phyloP scores from a whole-genome alignment of 2,888 invertebrate genomes.

The Scotopteryx bipunctaria region DNA sequence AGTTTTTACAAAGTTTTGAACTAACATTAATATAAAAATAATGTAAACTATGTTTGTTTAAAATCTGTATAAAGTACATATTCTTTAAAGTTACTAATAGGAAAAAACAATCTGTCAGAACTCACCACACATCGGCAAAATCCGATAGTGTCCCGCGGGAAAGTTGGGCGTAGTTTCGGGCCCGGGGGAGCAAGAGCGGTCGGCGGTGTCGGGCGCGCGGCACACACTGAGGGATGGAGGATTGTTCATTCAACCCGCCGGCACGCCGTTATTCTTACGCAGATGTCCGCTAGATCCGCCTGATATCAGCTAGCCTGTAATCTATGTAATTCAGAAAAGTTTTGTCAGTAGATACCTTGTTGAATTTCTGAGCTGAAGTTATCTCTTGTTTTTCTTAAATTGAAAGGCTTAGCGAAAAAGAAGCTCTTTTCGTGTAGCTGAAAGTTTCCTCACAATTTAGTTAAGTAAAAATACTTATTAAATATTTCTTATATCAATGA shows the following conservation, averaged over 20 bases:
- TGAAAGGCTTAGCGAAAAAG: too few relatives aligned
- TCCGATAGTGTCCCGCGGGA: slow-evolving; percentile 36
- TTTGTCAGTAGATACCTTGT: too few relatives aligned
- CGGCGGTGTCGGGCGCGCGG: slow-evolving; percentile 60
- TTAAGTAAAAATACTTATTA: too few relatives aligned
- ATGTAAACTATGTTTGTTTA: too few relatives aligned
- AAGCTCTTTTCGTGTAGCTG: too few relatives aligned
- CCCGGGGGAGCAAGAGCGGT: slow-evolving; percentile 60
- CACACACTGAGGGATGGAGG: slow-evolving; percentile 70
- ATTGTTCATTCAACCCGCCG: slow-evolving; percentile 73
- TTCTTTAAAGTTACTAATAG: background rate
- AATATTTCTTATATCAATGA: too few relatives aligned
- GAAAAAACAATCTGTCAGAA: slow-evolving; percentile 11
- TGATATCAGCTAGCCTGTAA: slow-evolving; percentile 52
- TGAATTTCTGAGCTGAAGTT: too few relatives aligned
- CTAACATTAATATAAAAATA: too few relatives aligned
- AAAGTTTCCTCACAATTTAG: too few relatives aligned
- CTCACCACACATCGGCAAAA: slow-evolving; percentile 29
- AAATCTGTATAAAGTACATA: too few relatives aligned
- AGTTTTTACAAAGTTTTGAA: too few relatives aligned
- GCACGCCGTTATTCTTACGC: slow-evolving; percentile 78
- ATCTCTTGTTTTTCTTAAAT: too few relatives aligned
- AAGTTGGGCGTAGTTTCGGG: slow-evolving; percentile 60
- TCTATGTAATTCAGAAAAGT: background rate
- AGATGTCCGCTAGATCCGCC: slow-evolving; percentile 70